Base-by-base conservation (phyloP, 2,888 invertebrate species). In the Drosophila stalkeri region DNA sequence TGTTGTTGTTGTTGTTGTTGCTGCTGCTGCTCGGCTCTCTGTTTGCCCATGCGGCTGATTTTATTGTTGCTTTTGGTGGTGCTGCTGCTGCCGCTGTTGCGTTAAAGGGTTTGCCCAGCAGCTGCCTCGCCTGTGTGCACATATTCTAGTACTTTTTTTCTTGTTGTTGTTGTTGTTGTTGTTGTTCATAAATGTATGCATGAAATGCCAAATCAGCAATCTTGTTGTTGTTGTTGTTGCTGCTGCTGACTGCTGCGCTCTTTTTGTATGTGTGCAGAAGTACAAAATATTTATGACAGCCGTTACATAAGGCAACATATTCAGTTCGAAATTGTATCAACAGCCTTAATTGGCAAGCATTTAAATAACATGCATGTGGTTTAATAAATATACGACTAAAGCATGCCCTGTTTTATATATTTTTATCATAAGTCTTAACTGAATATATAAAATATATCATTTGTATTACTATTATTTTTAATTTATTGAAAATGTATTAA, bases 81-180 rank as follows among this genome's bases (percentile, higher is more conserved):
- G 66, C 52, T 55, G 66, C 52, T 55, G 66, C 56, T 74, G 37
- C 56, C 51, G 68, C 59, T 57, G 68, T 52, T 74, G 69, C 69
- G 60, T 67, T 75, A 63, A 75, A 70, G 62, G 72, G 67, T 72
- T 72, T 73, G 59, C 46, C 72, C 68, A 67, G 65, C 70, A 75
- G 18, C 44, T 54, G 46, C 47, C 59, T 47, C 43, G 37, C 39
- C 33, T 59, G 20, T 60, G 20, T n/a, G 54, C 54, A 37, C 37
- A 68, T 54, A 33, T 27, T 61, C 31, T 37, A 37, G 55, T 27
- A 39, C 37, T 62, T 62, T 46, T 46, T 4, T 12, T 35, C 12
- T 35, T 35, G 35, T 33, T 18, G 2, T 20, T 20, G 3, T 14
- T 46, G 16, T 47, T 47, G 46, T 14, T 23, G 16, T 27, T 47